Evolutionary conservation across 2,113 vertebrate genomes (phyloP).

Genomic region (Grammomys surdaster): DNA sequence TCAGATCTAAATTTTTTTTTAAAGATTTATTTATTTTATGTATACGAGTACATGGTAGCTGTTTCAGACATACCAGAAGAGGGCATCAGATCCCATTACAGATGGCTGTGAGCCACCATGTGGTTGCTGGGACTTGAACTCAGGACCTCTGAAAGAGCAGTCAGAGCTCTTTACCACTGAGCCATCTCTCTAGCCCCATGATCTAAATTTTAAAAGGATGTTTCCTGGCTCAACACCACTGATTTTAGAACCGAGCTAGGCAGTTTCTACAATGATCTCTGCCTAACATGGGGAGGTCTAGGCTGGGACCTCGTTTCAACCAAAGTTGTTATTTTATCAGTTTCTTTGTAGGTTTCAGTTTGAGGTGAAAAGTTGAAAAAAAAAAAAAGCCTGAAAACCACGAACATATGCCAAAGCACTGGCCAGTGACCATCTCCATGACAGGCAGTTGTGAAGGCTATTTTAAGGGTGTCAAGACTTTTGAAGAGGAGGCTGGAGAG

Average conservation of each 20-base stretch:
- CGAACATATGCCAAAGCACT: background rate
- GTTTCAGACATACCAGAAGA: too few species aligned
- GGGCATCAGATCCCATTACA: too few species aligned
- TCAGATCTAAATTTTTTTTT: background rate
- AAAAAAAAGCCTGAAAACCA: background rate
- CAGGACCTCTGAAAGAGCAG: too few species aligned
- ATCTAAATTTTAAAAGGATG: constrained; percentile 2
- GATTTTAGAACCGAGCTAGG: background rate
- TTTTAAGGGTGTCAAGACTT: background rate
- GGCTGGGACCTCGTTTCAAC: background rate
- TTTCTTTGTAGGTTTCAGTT: constrained; percentile 13
- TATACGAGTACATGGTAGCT: too few species aligned
- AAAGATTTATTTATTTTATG: too few species aligned
- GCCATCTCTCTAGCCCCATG: too few species aligned
- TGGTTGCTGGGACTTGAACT: too few species aligned
- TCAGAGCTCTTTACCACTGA: too few species aligned
- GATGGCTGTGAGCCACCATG: too few species aligned
- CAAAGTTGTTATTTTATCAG: background rate
- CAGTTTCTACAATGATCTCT: background rate
- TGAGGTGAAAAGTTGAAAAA: background rate
- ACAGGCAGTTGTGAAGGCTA: background rate
- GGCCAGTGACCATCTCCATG: background rate
- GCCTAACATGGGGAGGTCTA: background rate
- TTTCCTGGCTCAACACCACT: background rate
- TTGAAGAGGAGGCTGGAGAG: background rate